These are phyloP conservation scores for Cyaniris semiargus DNA, from an alignment of 2,888 invertebrate genomes.

Conservation along the genomic window DNA sequence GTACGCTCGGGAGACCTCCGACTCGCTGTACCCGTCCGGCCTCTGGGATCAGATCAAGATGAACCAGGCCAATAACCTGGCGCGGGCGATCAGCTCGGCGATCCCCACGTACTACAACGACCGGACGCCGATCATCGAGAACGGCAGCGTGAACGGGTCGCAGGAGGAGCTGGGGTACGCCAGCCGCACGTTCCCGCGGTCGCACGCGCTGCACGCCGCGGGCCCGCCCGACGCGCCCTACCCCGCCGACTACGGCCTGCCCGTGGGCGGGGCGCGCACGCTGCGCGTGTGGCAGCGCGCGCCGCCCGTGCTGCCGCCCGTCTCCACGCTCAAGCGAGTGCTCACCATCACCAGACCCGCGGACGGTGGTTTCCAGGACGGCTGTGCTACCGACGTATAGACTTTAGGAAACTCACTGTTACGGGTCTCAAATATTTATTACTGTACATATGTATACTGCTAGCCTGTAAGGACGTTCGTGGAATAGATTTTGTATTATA, in stretches of 20 bases:
- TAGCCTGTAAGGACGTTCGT: constrained; percentile 55
- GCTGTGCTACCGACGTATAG: constrained; percentile 95
- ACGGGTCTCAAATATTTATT: constrained; percentile 45
- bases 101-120: constrained; percentile 84
- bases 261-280: constrained; percentile 86
- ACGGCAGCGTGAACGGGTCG: constrained; percentile 79
- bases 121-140: constrained; percentile 87
- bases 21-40: constrained; percentile 89
- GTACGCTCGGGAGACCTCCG: constrained; percentile 86
- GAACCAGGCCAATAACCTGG: constrained; percentile 76
- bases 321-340: constrained; percentile 91
- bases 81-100: constrained; percentile 80
- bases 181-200: constrained; percentile 82
- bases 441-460: constrained; percentile 46
- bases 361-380: constrained; percentile 95
- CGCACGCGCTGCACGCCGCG: constrained; percentile 70
- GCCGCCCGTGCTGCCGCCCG: constrained; percentile 91
- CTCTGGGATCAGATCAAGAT: constrained; percentile 85
- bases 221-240: constrained; percentile 79
- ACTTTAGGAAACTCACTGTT: constrained; percentile 41
- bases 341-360: constrained; percentile 91
- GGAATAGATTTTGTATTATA: constrained; percentile 79
- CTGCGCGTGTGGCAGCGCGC: constrained; percentile 93
- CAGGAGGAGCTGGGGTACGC: constrained; percentile 82
- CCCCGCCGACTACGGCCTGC: constrained; percentile 89